phyloP scores from a whole-genome alignment of 2,888 invertebrate species.

The Nasonovia ribisnigri region DNA sequence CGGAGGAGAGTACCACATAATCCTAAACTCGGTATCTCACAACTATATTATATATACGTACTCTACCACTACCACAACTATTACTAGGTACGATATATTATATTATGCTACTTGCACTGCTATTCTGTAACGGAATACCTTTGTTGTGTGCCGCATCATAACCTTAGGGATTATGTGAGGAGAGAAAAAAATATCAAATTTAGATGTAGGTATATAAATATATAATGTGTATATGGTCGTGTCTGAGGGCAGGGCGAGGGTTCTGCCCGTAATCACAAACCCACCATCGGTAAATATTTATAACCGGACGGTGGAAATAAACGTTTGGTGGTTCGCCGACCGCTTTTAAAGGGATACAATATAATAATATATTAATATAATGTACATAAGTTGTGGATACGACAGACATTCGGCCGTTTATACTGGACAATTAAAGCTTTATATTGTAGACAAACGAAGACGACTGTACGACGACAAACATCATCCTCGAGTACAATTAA shows the following conservation, averaged over 20 bases:
- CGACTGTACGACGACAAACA: too few relatives aligned
- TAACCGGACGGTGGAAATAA: background rate
- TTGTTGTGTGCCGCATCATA: conserved; percentile 33
- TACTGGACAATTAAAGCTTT: background rate
- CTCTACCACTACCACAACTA: background rate
- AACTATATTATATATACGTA: background rate
- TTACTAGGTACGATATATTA: background rate
- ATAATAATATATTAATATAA: conserved; percentile 9
- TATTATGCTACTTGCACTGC: background rate
- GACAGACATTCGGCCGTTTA: background rate
- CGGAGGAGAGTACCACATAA: background rate
- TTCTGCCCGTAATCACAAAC: background rate
- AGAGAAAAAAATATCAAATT: conserved; percentile 9
- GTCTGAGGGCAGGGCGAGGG: background rate
- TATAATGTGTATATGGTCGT: background rate
- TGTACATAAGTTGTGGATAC: background rate
- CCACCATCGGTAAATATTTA: conserved; percentile 9
- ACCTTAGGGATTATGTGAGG: conserved; percentile 3
- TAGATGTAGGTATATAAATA: background rate
- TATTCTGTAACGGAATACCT: conserved; percentile 22
- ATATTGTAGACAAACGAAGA: background rate
- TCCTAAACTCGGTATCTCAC: conserved; percentile 27
- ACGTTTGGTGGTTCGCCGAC: background rate
- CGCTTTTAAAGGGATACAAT: background rate
- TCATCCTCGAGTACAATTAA: background rate